Evolutionary conservation across 2,797 vertebrate genomes (phyloP).

Genomic region (Sebastes matsubarae): DNA sequence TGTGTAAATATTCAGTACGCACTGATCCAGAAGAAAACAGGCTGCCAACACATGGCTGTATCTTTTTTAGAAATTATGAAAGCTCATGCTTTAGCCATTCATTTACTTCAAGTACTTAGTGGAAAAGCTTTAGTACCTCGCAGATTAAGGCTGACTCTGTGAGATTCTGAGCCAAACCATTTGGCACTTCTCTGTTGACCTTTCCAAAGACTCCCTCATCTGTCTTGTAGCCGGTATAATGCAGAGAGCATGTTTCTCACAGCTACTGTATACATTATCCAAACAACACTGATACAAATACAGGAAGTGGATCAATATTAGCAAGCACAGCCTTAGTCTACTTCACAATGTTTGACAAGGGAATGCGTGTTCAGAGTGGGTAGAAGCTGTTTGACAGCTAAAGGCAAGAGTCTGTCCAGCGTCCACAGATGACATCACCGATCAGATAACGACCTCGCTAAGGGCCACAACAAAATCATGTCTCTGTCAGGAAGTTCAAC

Average conservation of each 20-base stretch:
- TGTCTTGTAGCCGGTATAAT: slow-evolving; percentile 10
- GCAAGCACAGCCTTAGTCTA: neutral
- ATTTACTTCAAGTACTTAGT: slow-evolving; percentile 14
- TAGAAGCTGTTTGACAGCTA: slow-evolving; percentile 15
- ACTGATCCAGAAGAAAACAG: neutral
- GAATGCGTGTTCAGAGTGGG: neutral
- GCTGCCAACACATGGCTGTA: neutral
- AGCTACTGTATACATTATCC: neutral
- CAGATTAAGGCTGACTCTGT: slow-evolving; percentile 41
- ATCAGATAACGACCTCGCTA: slow-evolving; percentile 50
- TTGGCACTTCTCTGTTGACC: slow-evolving; percentile 54
- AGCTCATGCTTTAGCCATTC: slow-evolving; percentile 9
- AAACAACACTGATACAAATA: slow-evolving; percentile 3
- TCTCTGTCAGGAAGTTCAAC: slow-evolving; percentile 39
- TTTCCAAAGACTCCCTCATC: slow-evolving; percentile 21
- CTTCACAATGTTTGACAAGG: neutral
- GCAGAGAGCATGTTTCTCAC: slow-evolving; percentile 12
- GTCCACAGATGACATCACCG: slow-evolving; percentile 57
- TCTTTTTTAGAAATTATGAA: slow-evolving; percentile 1
- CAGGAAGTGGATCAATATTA: neutral
- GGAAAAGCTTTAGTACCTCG: neutral
- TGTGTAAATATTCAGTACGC: neutral
- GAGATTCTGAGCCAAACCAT: slow-evolving; percentile 46
- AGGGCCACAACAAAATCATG: slow-evolving; percentile 48
- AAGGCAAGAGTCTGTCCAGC: slow-evolving; percentile 41